Evolutionary conservation across 2,888 invertebrate species (phyloP).

Genomic region (Agrypnus murinus): DNA sequence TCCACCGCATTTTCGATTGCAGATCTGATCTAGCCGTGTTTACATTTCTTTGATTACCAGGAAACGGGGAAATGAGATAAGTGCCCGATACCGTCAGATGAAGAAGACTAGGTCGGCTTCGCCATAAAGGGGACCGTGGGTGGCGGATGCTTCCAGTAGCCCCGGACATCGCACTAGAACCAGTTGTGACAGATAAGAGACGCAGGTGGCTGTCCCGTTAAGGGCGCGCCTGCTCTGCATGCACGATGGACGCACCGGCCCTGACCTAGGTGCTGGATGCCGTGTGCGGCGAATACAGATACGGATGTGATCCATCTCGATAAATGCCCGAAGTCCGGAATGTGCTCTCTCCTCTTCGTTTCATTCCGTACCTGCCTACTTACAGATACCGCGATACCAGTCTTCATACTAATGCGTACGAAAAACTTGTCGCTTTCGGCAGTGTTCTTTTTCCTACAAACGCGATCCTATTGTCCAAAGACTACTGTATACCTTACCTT

Average conservation of each 20-base stretch:
- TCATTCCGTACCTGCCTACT: conserved; percentile 16
- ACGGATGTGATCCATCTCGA: conserved; percentile 49
- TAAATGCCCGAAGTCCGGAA: conserved; percentile 43
- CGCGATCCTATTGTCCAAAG: conserved; percentile 56
- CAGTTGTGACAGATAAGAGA: conserved; percentile 49
- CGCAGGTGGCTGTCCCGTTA: conserved; percentile 59
- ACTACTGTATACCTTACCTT: conserved; percentile 51
- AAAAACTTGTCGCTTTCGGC: conserved; percentile 54
- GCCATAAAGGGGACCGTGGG: conserved; percentile 32
- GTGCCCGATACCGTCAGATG: conserved; percentile 25
- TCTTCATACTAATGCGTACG: conserved; percentile 55
- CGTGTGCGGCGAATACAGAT: conserved; percentile 63
- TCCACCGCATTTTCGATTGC: conserved; percentile 53
- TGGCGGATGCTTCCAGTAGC: conserved; percentile 37
- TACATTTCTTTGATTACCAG: conserved; percentile 48
- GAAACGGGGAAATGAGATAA: conserved; percentile 45
- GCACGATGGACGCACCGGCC: conserved; percentile 62
- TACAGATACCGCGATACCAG: conserved; percentile 44
- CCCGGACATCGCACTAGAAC: conserved; percentile 40
- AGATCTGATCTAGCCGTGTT: conserved; percentile 51
- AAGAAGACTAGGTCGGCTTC: conserved; percentile 2
- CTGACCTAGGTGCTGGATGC: conserved; percentile 61
- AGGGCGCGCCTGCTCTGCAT: conserved; percentile 62
- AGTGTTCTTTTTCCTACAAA: conserved; percentile 55
- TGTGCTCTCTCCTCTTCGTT: conserved; percentile 20